phyloP scores from a whole-genome alignment of 2,113 vertebrate species.

The Lethenteron camtschaticum region DNA sequence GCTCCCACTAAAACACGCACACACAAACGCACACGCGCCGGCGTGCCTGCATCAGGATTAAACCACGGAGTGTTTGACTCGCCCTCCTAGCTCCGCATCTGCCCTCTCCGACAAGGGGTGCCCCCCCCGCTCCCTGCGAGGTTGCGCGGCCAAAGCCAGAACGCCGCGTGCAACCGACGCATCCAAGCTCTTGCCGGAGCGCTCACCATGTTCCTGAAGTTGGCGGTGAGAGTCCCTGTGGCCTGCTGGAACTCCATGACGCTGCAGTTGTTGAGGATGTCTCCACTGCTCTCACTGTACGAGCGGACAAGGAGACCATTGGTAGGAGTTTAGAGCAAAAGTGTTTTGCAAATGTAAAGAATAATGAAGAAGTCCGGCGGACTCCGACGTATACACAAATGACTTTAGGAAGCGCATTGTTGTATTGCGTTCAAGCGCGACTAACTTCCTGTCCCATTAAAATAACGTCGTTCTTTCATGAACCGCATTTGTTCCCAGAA shows the following conservation, averaged over 20 bases:
- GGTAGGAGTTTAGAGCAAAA: too few species aligned
- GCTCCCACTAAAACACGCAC: neutral
- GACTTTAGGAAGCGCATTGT: too few species aligned
- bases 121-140: rapidly evolving
- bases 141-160: neutral
- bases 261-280: constrained; percentile 59
- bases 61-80: neutral
- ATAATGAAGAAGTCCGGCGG: too few species aligned
- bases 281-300: constrained; percentile 59
- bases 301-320: too few species aligned
- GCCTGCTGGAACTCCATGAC: constrained; percentile 53
- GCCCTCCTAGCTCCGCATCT: neutral
- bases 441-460: too few species aligned
- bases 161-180: neutral
- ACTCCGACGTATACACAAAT: too few species aligned
- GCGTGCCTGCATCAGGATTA: neutral
- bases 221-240: constrained; percentile 47
- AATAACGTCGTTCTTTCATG: too few species aligned
- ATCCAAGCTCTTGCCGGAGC: neutral
- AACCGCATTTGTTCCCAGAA: too few species aligned
- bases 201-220: constrained; percentile 78
- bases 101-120: neutral
- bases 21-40: neutral
- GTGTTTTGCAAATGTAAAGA: too few species aligned
- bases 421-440: too few species aligned